Conservation (phyloP, 2,888 invertebrate species). For the Agrenia bidenticulata region DNA sequence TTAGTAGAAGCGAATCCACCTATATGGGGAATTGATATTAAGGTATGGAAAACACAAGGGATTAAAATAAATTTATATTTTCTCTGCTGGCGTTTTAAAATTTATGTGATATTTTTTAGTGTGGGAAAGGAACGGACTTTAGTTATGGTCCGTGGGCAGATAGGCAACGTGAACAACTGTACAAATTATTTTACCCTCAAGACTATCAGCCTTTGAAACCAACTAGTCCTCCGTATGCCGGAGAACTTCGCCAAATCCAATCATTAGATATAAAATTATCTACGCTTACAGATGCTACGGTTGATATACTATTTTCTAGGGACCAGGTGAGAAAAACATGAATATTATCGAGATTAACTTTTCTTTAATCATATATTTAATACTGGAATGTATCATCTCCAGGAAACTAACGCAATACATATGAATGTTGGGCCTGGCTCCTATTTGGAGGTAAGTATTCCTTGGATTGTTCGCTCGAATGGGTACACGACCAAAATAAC, state of each 20-base stretch:
- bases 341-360: constrained; percentile 24
- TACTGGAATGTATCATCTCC: not conserved
- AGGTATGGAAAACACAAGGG: constrained; percentile 58
- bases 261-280: constrained; percentile 90
- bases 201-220: constrained; percentile 74
- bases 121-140: constrained; percentile 92
- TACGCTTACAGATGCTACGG: constrained; percentile 86
- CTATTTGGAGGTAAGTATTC: constrained; percentile 92
- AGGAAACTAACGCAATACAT: constrained; percentile 93
- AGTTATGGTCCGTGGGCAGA: constrained; percentile 99
- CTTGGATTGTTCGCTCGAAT: constrained; percentile 84
- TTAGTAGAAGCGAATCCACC: constrained; percentile 90
- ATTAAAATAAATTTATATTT: not conserved
- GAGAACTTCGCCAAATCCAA: constrained; percentile 83
- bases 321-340: constrained; percentile 59
- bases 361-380: not conserved
- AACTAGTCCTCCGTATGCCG: constrained; percentile 79
- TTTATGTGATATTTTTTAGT: constrained; percentile 56
- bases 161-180: constrained; percentile 89
- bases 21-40: constrained; percentile 93
- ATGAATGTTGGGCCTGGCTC: constrained; percentile 93
- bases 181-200: constrained; percentile 93
- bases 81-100: too few relatives aligned
- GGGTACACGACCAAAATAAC: constrained; percentile 89
- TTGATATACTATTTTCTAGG: constrained; percentile 95